Conservation (phyloP, 2,797 vertebrate genomes). For the Pipistrellus pipistrellus region DNA sequence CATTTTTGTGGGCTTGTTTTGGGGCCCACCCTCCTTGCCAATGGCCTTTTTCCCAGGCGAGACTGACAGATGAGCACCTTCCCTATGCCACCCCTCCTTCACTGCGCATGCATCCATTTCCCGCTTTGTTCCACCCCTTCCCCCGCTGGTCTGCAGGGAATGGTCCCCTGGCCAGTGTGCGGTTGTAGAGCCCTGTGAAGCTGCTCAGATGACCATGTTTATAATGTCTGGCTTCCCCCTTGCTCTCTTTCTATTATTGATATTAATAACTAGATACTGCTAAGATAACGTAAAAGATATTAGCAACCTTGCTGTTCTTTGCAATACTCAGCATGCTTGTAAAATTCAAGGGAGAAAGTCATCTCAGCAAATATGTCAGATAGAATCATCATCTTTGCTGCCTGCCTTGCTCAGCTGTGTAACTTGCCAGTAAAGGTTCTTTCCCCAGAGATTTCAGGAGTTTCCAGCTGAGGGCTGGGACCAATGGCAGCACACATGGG, state of each 20-base stretch:
- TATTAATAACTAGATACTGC: background rate
- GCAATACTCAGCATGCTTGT: background rate
- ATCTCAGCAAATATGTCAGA: background rate
- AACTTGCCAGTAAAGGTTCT: background rate
- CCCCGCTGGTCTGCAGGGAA: background rate
- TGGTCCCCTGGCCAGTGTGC: background rate
- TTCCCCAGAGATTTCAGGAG: background rate
- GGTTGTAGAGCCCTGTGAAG: background rate
- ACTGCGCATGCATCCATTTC: background rate
- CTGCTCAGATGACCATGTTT: background rate
- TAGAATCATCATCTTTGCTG: constrained; percentile 4
- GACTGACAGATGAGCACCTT: background rate
- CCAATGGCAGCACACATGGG: background rate
- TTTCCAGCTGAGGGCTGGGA: background rate
- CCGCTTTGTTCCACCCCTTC: background rate
- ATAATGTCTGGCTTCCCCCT: background rate
- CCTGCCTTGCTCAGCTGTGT: background rate
- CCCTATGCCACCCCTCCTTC: background rate
- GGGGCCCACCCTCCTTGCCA: background rate
- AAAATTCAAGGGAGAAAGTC: background rate
- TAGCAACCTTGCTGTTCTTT: background rate
- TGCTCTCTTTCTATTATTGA: background rate
- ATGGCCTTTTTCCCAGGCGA: background rate
- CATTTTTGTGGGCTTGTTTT: background rate
- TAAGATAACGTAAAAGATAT: background rate